Evolutionary conservation across 2,888 invertebrate species (phyloP).

Genomic region (Blastobasis adustella): DNA sequence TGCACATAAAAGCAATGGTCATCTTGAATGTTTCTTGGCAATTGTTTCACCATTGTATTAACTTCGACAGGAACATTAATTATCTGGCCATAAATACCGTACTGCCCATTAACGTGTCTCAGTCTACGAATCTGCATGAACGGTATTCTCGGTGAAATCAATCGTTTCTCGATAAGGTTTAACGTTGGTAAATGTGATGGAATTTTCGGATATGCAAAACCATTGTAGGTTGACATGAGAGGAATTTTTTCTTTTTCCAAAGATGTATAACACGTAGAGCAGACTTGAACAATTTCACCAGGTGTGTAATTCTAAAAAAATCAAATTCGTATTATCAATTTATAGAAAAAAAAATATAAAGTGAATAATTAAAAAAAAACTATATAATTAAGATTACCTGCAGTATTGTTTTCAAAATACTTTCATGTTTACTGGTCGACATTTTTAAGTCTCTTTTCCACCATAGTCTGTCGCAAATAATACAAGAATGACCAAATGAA

Average conservation of each 20-base stretch:
- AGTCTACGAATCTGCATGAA: slow-evolving; percentile 29
- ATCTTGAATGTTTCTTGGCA: slow-evolving; percentile 23
- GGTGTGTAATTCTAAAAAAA: slow-evolving; percentile 17
- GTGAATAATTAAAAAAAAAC: slow-evolving; percentile 10
- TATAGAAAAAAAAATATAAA: slow-evolving; percentile 15
- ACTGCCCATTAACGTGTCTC: slow-evolving; percentile 21
- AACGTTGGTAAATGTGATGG: slow-evolving; percentile 22
- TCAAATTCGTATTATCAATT: slow-evolving; percentile 14
- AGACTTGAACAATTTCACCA: slow-evolving; percentile 17
- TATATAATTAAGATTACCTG: slow-evolving; percentile 9
- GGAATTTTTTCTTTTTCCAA: slow-evolving; percentile 15
- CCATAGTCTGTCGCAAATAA: slow-evolving; percentile 21
- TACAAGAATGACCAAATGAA: slow-evolving; percentile 21
- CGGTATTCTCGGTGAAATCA: slow-evolving; percentile 25
- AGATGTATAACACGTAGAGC: slow-evolving; percentile 18
- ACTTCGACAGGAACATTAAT: slow-evolving; percentile 28
- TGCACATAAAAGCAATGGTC: slow-evolving; percentile 20
- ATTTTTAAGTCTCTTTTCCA: slow-evolving; percentile 16
- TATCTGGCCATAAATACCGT: slow-evolving; percentile 24
- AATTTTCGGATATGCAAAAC: slow-evolving; percentile 23
- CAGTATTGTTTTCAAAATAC: slow-evolving; percentile 18
- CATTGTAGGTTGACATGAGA: slow-evolving; percentile 19
- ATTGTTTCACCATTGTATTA: slow-evolving; percentile 23
- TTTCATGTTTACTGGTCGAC: slow-evolving; percentile 18
- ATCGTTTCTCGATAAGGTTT: slow-evolving; percentile 18